Evolutionary conservation across 2,113 vertebrate species (phyloP), one percentile per base, ranked within the genome.

Genomic region (Columba livia): DNA sequence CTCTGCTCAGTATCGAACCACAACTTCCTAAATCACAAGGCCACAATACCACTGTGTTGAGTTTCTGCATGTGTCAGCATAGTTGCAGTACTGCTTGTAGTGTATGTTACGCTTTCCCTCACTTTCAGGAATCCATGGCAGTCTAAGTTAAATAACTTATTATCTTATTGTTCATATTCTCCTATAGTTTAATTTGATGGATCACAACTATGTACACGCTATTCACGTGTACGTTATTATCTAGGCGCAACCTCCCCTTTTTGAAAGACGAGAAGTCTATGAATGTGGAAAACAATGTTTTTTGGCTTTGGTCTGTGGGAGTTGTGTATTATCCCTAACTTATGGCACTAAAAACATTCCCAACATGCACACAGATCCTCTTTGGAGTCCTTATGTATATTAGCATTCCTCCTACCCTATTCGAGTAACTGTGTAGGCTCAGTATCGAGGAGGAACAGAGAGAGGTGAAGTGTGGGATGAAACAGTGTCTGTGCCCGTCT

Each of bases 221-320:
- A 19, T 15, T 62, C 15, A 32, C 4, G 12, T 32, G 26, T 58
- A 38, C 34, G 12, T 51, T 64, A 28, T 31, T 36, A 48, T 20
- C 42, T 50, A 24, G 21, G 53, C 42, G 72, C 32, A 25, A 9
- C 53, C 44, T 92, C 34, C 61, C 25, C 40, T 57, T 85, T 73
- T 34, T 23, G 26, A 79, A 82, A 42, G 32, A 77, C 17, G 61
- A 10, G 1, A 71, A 17, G 32, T 25, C 58, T 81, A 67, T 0
- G 0, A 64, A 70, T 0, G 0, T 8, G 3, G n/a, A 48, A 81
- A 36, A 36, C 42, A 64, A 2, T 1, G 15, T n/a, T 34, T 78
- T 75, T 42, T n/a, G 8, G 9, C 29, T 40, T 73, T 25, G 14
- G 8, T 40, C 12, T 75, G 44, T 42, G 31, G 29, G 23, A 81